These are phyloP conservation scores for Chelonus formosanus DNA, from an alignment of 2,888 invertebrate species.

Conservation along the genomic window DNA sequence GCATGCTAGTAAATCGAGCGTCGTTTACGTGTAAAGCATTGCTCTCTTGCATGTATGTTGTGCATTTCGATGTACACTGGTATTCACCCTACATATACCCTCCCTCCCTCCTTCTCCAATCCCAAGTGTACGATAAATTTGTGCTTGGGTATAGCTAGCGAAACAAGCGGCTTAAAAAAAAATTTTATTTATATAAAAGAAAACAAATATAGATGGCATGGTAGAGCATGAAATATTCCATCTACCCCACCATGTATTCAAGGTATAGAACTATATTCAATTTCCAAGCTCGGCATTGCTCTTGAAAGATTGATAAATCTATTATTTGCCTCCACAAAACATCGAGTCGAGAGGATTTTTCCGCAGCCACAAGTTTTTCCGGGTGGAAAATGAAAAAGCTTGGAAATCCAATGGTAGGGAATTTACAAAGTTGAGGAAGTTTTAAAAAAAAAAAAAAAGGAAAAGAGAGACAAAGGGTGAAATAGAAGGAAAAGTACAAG, in stretches of 20 bases:
- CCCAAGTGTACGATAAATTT: conserved; percentile 30
- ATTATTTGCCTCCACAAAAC: conserved; percentile 26
- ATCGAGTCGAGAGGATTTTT: conserved; percentile 14
- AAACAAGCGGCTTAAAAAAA: conserved; percentile 19
- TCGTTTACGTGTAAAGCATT: conserved; percentile 33
- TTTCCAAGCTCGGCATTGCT: conserved; percentile 25
- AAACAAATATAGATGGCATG: conserved; percentile 16
- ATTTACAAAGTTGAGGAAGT: conserved; percentile 18
- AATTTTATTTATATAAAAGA: conserved; percentile 1
- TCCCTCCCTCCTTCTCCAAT: not conserved
- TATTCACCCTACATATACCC: conserved; percentile 14
- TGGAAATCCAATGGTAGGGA: conserved; percentile 14
- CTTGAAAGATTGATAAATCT: conserved; percentile 35
- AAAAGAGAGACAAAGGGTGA: conserved; percentile 3
- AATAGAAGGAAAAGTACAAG: conserved; percentile 19
- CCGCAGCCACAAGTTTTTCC: not conserved
- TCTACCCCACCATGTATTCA: conserved; percentile 17
- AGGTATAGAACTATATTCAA: conserved; percentile 27
- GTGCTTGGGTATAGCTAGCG: not conserved
- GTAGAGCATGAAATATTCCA: conserved; percentile 30
- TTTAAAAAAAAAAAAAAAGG: conserved; percentile 16
- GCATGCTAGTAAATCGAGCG: conserved; percentile 28
- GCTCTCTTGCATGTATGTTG: conserved; percentile 25
- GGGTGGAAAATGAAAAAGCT: conserved; percentile 16
- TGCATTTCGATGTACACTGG: conserved; percentile 24